phyloP scores from a whole-genome alignment of 2,113 vertebrate species.

The Todiramphus saurophagus region DNA sequence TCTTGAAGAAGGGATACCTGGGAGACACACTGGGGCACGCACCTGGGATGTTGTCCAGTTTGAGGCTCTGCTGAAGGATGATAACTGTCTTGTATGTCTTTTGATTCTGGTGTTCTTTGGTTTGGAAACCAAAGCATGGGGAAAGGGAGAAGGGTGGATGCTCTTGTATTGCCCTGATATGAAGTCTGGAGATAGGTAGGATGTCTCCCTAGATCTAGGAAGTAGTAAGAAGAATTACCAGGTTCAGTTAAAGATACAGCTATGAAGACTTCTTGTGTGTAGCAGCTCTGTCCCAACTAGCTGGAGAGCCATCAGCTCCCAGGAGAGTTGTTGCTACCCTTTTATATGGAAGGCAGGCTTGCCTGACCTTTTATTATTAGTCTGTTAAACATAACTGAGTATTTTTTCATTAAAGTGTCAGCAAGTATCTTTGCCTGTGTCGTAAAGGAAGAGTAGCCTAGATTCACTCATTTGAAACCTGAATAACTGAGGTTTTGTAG shows the following conservation, averaged over 20 bases:
- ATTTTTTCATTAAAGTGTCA: neutral
- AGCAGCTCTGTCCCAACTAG: neutral
- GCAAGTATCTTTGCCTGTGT: neutral
- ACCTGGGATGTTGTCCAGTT: neutral
- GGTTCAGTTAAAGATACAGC: neutral
- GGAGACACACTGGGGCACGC: neutral
- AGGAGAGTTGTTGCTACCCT: neutral
- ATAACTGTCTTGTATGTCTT: neutral
- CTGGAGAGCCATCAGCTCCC: neutral
- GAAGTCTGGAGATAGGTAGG: neutral
- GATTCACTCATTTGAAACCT: neutral
- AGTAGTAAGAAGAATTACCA: neutral
- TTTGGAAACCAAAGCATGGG: neutral
- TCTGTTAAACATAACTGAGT: neutral
- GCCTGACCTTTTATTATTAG: neutral
- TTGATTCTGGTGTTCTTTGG: neutral
- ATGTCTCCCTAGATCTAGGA: neutral
- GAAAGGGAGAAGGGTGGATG: neutral
- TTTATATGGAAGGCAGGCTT: neutral
- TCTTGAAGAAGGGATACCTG: neutral
- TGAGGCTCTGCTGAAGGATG: neutral
- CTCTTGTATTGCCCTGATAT: neutral
- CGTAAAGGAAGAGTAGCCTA: neutral
- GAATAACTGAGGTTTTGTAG: neutral
- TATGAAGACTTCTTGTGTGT: neutral